Evolutionary conservation across 2,888 invertebrate species (phyloP).

Genomic region (Odontomyia ornata): DNA sequence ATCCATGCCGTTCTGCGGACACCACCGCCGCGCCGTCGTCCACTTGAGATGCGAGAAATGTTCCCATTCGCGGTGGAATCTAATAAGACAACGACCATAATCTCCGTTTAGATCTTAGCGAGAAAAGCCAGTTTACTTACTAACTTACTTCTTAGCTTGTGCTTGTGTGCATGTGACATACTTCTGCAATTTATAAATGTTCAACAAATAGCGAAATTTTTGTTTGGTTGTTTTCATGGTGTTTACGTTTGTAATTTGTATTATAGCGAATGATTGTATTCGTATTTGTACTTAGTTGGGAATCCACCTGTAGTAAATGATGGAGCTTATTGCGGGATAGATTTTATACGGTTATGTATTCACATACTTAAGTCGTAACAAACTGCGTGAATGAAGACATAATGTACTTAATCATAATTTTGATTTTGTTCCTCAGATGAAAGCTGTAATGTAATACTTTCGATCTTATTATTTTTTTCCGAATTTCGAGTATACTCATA

Average conservation of each 20-base stretch:
- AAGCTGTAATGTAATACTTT: too few relatives aligned
- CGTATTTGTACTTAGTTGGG: not conserved
- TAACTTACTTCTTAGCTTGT: not conserved
- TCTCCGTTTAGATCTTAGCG: not conserved
- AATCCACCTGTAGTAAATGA: not conserved
- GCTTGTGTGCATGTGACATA: not conserved
- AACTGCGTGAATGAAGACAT: too few relatives aligned
- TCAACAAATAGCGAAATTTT: not conserved
- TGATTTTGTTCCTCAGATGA: too few relatives aligned
- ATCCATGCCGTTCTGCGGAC: not conserved
- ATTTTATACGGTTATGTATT: too few relatives aligned
- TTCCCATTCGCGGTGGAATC: not conserved
- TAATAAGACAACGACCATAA: not conserved
- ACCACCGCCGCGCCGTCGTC: not conserved
- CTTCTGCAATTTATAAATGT: not conserved
- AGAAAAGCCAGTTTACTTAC: not conserved
- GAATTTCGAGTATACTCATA: too few relatives aligned
- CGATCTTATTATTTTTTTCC: too few relatives aligned
- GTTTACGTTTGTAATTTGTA: not conserved
- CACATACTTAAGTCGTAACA: too few relatives aligned
- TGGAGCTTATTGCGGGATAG: not conserved
- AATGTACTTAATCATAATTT: too few relatives aligned
- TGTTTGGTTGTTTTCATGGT: not conserved
- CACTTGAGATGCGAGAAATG: not conserved
- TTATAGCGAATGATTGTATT: not conserved